Conservation (phyloP, 2,797 vertebrate genomes). For the Chloroceryle inda region DNA sequence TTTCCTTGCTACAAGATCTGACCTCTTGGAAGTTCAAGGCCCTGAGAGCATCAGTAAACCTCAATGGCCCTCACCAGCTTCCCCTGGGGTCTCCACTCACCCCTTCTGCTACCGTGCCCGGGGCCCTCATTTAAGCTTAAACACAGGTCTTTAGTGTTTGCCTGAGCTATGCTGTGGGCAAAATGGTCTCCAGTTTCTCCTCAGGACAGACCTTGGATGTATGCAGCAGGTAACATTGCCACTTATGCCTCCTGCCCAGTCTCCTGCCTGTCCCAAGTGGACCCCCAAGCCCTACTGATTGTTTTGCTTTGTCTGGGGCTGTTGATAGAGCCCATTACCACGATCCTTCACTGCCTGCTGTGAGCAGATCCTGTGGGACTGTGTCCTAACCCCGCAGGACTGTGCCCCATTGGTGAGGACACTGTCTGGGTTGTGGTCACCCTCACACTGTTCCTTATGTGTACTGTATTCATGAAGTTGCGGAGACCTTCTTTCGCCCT, state of each 20-base stretch:
- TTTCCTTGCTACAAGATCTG: not conserved
- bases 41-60: not conserved
- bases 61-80: not conserved
- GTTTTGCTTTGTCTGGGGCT: not conserved
- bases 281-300: not conserved
- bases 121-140: not conserved
- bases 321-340: not conserved
- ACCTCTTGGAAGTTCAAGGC: not conserved
- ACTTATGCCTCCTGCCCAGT: not conserved
- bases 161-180: not conserved
- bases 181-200: not conserved
- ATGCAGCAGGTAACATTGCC: not conserved
- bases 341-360: not conserved
- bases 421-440: fast-evolving
- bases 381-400: not conserved
- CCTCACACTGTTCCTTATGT: fast-evolving
- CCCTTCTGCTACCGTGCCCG: not conserved
- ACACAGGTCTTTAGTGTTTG: not conserved
- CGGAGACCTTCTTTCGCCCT: not conserved
- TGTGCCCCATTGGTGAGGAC: fast-evolving
- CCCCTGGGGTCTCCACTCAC: not conserved
- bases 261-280: not conserved
- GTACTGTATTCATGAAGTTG: not conserved
- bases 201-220: not conserved
- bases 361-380: not conserved